These are phyloP conservation scores for Maccullochella peelii DNA, from an alignment of 2,113 vertebrate species.

Conservation along the genomic window DNA sequence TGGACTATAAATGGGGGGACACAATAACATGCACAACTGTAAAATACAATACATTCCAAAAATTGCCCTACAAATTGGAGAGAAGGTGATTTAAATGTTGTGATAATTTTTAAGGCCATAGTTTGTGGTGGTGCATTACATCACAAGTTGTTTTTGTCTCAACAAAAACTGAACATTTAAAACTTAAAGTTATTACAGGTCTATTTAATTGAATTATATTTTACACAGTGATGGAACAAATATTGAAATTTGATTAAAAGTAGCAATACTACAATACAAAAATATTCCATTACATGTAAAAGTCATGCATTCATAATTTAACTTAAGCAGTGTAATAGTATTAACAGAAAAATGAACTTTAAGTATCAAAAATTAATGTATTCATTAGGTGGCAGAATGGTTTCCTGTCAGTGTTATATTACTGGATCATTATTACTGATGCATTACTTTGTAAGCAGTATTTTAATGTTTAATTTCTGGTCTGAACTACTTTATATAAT, in stretches of 20 bases:
- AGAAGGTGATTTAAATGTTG: background rate
- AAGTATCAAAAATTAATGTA: background rate
- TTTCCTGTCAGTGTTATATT: too few relatives aligned
- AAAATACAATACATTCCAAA: background rate
- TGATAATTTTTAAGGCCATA: background rate
- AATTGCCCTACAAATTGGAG: background rate
- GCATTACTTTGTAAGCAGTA: background rate
- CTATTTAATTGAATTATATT: background rate
- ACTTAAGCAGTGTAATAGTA: background rate
- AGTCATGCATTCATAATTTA: background rate
- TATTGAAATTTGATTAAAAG: background rate
- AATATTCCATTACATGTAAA: background rate
- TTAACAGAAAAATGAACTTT: background rate
- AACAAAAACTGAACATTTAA: background rate
- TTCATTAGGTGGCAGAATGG: too few relatives aligned
- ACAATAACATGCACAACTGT: background rate
- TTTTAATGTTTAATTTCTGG: background rate
- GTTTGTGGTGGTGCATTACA: background rate
- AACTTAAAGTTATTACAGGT: background rate
- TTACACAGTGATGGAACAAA: background rate
- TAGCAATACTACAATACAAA: background rate
- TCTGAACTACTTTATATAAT: background rate
- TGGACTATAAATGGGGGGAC: too few relatives aligned
- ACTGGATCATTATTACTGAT: too few relatives aligned
- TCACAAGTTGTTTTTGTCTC: background rate